These are phyloP conservation scores for Charadrius vociferus DNA, from an alignment of 2,113 vertebrate genomes.

Conservation along the genomic window DNA sequence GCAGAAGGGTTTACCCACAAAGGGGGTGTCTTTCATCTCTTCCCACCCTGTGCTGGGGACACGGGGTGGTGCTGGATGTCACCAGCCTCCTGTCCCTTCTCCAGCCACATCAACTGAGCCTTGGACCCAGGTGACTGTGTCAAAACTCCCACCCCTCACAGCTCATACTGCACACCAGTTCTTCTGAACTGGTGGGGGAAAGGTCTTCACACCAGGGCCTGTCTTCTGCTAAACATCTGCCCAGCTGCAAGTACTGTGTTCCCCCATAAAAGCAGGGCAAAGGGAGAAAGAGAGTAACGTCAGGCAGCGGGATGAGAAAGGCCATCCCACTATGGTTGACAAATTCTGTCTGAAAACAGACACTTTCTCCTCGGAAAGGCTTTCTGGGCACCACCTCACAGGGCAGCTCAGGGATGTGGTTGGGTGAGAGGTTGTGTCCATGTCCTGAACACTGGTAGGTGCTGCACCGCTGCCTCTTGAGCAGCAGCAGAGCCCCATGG, in stretches of 20 bases:
- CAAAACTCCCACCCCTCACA: not conserved
- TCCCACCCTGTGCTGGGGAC: not conserved
- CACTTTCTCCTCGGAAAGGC: not conserved
- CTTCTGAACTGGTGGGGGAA: not conserved
- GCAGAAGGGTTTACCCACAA: not conserved
- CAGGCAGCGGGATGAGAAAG: not conserved
- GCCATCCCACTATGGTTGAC: not conserved
- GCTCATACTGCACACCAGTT: not conserved
- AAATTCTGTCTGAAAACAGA: not conserved
- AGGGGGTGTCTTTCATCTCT: not conserved
- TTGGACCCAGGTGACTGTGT: accelerated
- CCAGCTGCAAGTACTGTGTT: not conserved
- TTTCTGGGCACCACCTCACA: not conserved
- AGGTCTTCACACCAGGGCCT: not conserved
- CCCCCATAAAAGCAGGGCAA: not conserved
- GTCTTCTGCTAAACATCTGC: not conserved
- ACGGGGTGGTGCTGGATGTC: not conserved
- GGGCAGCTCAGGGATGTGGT: not conserved
- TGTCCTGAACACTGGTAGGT: not conserved
- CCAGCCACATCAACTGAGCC: not conserved
- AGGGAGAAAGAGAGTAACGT: not conserved
- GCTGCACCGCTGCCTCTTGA: not conserved
- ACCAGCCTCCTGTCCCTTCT: not conserved
- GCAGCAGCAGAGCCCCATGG: not conserved
- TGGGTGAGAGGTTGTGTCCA: not conserved